Conservation (phyloP, 2,113 vertebrate genomes). For the Albula goreensis region DNA sequence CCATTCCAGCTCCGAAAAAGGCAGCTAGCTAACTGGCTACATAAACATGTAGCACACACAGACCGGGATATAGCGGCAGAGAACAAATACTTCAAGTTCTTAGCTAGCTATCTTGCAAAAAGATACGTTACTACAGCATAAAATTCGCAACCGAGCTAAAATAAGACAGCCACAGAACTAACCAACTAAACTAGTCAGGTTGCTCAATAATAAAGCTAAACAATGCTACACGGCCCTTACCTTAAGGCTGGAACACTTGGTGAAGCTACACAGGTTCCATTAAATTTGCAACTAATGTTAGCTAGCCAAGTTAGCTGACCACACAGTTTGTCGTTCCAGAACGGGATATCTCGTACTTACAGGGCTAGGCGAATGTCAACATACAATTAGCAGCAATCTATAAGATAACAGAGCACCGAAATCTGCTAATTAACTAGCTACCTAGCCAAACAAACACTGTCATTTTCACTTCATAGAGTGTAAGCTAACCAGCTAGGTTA, state of each 20-base stretch:
- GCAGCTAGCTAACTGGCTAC: neutral
- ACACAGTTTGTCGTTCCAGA: neutral
- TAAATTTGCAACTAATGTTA: neutral
- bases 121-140: neutral
- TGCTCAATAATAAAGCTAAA: neutral
- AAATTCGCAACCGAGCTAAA: neutral
- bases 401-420: neutral
- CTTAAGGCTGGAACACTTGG: neutral
- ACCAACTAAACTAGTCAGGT: neutral
- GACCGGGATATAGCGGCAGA: neutral
- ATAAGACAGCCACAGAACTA: neutral
- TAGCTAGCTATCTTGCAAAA: neutral
- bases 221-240: conserved; percentile 1
- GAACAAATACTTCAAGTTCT: neutral
- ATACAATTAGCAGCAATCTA: neutral
- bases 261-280: neutral
- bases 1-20: neutral
- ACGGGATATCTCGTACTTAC: too few species aligned
- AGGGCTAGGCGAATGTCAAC: neutral
- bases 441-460: conserved; percentile 26
- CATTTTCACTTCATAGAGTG: conserved; percentile 1
- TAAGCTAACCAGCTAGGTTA: neutral
- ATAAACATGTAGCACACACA: neutral
- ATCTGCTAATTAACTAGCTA: neutral
- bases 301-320: neutral